Evolutionary conservation across 1,140 invertebrate species (phyloP).

Genomic region (Cyclargus thomasi): DNA sequence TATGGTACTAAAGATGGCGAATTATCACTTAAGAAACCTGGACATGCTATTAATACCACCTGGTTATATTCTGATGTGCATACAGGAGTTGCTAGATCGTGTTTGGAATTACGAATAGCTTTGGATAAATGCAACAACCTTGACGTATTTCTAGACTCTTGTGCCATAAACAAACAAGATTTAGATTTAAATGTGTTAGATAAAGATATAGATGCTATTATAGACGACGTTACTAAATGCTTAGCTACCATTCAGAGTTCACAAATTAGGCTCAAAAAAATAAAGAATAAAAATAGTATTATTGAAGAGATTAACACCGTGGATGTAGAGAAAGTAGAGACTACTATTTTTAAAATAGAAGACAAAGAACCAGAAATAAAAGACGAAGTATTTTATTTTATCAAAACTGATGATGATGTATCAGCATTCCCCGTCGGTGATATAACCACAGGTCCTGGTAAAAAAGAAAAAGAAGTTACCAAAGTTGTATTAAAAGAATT

Average conservation of each 20-base stretch:
- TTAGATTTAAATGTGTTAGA: slow-evolving; percentile 48
- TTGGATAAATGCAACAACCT: slow-evolving; percentile 50
- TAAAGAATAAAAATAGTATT: slow-evolving; percentile 42
- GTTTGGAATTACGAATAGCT: slow-evolving; percentile 56
- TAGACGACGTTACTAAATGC: slow-evolving; percentile 52
- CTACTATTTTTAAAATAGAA: slow-evolving; percentile 46
- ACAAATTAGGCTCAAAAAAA: slow-evolving; percentile 56
- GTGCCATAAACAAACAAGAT: slow-evolving; percentile 50
- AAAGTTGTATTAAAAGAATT: slow-evolving; percentile 58
- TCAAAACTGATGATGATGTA: slow-evolving; percentile 60
- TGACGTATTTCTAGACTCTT: slow-evolving; percentile 60
- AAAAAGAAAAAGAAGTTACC: slow-evolving; percentile 52
- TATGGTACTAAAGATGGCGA: slow-evolving; percentile 42
- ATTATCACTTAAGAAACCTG: slow-evolving; percentile 38
- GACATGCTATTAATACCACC: slow-evolving; percentile 38
- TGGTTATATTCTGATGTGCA: slow-evolving; percentile 63
- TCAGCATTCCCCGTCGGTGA: slow-evolving; percentile 35
- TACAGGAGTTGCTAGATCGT: slow-evolving; percentile 48
- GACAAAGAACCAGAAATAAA: slow-evolving; percentile 47
- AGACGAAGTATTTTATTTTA: slow-evolving; percentile 68
- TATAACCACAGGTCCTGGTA: slow-evolving; percentile 52
- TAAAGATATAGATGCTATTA: slow-evolving; percentile 56
- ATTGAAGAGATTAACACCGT: slow-evolving; percentile 18
- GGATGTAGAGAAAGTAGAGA: slow-evolving; percentile 35
- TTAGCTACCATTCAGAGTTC: slow-evolving; percentile 48